A percentile compares a stretch with the other conserved stretches of the same genome.
Evolutionary conservation across 2,113 vertebrate genomes (phyloP).

Genomic region (Seriola quinqueradiata): DNA sequence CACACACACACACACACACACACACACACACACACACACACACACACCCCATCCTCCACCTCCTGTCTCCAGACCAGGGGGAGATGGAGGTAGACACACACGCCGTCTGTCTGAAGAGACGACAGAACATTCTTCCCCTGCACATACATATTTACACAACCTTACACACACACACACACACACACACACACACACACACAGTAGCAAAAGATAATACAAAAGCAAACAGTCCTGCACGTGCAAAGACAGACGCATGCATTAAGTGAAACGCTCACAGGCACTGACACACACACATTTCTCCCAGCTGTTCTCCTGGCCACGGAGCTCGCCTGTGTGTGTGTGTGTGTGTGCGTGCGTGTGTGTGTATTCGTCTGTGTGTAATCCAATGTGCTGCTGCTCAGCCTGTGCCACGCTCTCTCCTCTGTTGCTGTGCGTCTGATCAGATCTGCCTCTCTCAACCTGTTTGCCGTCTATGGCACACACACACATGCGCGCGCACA

Average conservation of each 20-base stretch:
- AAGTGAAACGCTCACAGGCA: constrained; percentile 62
- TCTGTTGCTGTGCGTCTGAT: constrained; percentile 86
- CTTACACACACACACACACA: constrained; percentile 32
- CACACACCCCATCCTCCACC: constrained; percentile 19
- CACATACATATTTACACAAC: constrained; percentile 67
- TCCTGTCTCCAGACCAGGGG: constrained; percentile 54
- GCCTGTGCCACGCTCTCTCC: constrained; percentile 79
- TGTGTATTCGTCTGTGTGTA: constrained; percentile 73
- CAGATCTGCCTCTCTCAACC: constrained; percentile 85
- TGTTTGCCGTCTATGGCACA: constrained; percentile 74
- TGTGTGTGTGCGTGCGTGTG: constrained; percentile 47
- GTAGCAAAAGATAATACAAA: constrained; percentile 55
- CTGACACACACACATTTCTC: constrained; percentile 65
- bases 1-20: constrained; percentile 9
- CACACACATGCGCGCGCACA: constrained; percentile 33
- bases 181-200: constrained; percentile 32
- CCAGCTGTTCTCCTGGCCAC: constrained; percentile 78
- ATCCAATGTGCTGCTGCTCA: constrained; percentile 80
- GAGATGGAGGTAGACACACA: constrained; percentile 39
- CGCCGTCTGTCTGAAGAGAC: constrained; percentile 60
- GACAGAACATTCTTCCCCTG: constrained; percentile 53
- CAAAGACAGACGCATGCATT: constrained; percentile 63
- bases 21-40: constrained; percentile 7
- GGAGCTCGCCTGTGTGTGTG: constrained; percentile 26
- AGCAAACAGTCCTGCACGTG: constrained; percentile 74